Conservation (phyloP, 2,797 vertebrate genomes). For the Spinibarbus caldwelli region DNA sequence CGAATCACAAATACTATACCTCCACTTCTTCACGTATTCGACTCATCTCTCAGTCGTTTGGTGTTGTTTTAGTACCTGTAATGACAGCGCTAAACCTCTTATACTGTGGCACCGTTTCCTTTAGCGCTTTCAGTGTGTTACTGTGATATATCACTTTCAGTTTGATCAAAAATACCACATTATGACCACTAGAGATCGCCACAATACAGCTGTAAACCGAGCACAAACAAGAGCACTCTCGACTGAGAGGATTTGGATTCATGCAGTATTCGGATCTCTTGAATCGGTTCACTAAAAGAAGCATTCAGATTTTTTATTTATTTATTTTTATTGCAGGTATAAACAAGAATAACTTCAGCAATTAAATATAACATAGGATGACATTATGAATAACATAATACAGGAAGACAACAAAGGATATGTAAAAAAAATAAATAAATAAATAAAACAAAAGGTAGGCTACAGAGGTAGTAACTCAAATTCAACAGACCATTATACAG, state of each 20-base stretch:
- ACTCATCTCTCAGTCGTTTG: slow-evolving; percentile 41
- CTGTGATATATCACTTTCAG: slow-evolving; percentile 21
- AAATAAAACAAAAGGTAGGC: too few relatives aligned
- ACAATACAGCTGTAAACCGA: neutral
- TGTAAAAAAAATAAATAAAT: too few relatives aligned
- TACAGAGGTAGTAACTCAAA: too few relatives aligned
- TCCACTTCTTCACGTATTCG: slow-evolving; percentile 51
- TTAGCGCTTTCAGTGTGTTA: neutral
- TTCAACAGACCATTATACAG: too few relatives aligned
- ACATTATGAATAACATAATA: too few relatives aligned
- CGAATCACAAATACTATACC: slow-evolving; percentile 37
- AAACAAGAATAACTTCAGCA: too few relatives aligned
- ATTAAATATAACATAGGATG: too few relatives aligned
- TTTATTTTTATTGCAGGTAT: too few relatives aligned
- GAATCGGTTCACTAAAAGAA: neutral
- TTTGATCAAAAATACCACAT: neutral
- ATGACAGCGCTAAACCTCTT: neutral
- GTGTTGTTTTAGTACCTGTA: neutral
- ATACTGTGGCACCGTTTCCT: neutral
- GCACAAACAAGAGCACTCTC: neutral
- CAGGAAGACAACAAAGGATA: too few relatives aligned
- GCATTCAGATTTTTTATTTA: neutral
- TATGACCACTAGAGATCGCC: slow-evolving; percentile 17
- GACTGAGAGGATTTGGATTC: neutral
- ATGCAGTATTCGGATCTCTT: neutral